Evolutionary conservation across 2,888 invertebrate genomes (phyloP).

Genomic region (Agrypnus murinus): DNA sequence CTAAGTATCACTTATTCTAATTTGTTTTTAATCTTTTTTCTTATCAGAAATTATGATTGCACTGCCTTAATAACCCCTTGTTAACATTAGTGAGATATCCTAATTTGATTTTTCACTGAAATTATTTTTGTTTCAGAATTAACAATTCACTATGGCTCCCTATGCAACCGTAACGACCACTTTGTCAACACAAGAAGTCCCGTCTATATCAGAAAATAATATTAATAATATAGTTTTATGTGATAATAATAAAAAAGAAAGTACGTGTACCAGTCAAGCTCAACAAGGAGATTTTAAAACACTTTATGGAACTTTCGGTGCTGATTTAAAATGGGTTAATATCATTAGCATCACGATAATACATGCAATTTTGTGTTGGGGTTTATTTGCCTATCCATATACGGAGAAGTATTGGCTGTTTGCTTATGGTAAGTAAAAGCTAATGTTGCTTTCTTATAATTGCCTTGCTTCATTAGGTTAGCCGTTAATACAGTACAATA

Average conservation of each 20-base stretch:
- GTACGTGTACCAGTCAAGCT: background rate
- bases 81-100: too few relatives aligned
- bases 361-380: slow-evolving; percentile 71
- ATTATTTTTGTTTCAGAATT: background rate
- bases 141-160: slow-evolving; percentile 5
- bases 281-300: slow-evolving; percentile 49
- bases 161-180: slow-evolving; percentile 6
- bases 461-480: too few relatives aligned
- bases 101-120: too few relatives aligned
- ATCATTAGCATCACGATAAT: slow-evolving; percentile 74
- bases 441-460: too few relatives aligned
- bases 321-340: slow-evolving; percentile 80
- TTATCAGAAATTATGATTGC: too few relatives aligned
- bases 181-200: background rate
- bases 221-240: background rate
- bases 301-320: slow-evolving; percentile 70
- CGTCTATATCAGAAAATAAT: background rate
- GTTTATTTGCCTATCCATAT: slow-evolving; percentile 66
- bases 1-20: too few relatives aligned
- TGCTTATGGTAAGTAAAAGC: slow-evolving; percentile 78
- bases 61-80: too few relatives aligned
- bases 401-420: slow-evolving; percentile 70
- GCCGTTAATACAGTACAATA: too few relatives aligned
- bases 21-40: too few relatives aligned
- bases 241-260: background rate